phyloP scores from a whole-genome alignment of 2,888 invertebrate genomes.

The Brenthis ino region DNA sequence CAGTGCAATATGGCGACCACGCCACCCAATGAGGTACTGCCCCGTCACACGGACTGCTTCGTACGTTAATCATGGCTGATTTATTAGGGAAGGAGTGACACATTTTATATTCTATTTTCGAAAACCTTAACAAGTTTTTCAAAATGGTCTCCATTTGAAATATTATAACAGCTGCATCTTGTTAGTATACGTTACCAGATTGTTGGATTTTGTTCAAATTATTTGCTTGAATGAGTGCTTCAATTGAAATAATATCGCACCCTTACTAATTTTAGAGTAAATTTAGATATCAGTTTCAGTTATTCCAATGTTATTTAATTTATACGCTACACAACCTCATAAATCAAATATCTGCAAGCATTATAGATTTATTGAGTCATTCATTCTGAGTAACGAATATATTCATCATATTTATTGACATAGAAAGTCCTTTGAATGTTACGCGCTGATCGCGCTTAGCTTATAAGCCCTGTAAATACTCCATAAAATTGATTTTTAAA shows the following conservation, averaged over 20 bases:
- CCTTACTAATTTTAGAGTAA: slow-evolving; percentile 42
- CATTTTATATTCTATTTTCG: slow-evolving; percentile 82
- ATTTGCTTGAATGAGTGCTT: slow-evolving; percentile 69
- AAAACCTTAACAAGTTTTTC: slow-evolving; percentile 76
- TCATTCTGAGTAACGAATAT: slow-evolving; percentile 44
- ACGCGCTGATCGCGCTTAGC: slow-evolving; percentile 38
- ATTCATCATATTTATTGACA: slow-evolving; percentile 60
- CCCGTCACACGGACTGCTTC: slow-evolving; percentile 73
- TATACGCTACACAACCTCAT: slow-evolving; percentile 63
- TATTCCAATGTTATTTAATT: slow-evolving; percentile 64
- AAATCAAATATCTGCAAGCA: slow-evolving; percentile 60
- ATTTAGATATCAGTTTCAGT: slow-evolving; percentile 49
- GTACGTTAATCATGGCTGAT: slow-evolving; percentile 80
- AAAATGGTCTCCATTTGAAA: slow-evolving; percentile 73
- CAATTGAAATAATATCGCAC: slow-evolving; percentile 53
- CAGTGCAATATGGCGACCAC: slow-evolving; percentile 79
- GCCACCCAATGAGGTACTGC: slow-evolving; percentile 80
- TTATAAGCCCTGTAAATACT: slow-evolving; percentile 34
- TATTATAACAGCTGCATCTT: slow-evolving; percentile 78
- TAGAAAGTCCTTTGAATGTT: slow-evolving; percentile 39
- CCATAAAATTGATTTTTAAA: slow-evolving; percentile 72
- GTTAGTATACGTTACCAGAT: slow-evolving; percentile 69
- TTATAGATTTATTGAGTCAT: slow-evolving; percentile 69
- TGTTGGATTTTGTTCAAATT: slow-evolving; percentile 72
- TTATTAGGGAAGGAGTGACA: slow-evolving; percentile 80